Evolutionary conservation across 2,888 invertebrate genomes (phyloP).

Genomic region (Pseudococcus viburni): DNA sequence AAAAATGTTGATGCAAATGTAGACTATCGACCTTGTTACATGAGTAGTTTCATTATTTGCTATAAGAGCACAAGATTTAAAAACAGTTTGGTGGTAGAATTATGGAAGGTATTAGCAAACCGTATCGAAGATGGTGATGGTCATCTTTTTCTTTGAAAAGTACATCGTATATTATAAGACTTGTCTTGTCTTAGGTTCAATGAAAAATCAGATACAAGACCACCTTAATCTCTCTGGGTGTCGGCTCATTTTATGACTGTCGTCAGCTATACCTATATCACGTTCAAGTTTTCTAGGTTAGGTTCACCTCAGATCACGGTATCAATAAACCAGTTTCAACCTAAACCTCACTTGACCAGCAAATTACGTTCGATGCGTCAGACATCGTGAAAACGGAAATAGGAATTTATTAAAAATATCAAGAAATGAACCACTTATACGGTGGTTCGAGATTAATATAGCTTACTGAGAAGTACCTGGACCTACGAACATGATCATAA

Average conservation of each 20-base stretch:
- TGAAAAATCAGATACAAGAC: constrained; percentile 13
- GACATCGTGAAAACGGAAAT: constrained; percentile 41
- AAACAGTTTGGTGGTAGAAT: no score
- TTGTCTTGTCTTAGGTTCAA: background rate
- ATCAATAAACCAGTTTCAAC: constrained; percentile 25
- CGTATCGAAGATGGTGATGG: no score
- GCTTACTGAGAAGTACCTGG: no score
- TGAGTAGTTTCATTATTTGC: no score
- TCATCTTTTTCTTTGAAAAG: no score
- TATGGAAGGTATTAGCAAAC: no score
- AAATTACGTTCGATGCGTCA: background rate
- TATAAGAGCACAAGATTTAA: no score
- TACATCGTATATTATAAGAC: no score
- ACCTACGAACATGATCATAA: no score
- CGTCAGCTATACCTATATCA: background rate
- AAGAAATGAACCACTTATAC: constrained; percentile 23
- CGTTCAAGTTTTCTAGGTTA: constrained; percentile 32
- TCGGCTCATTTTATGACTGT: background rate
- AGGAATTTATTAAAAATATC: constrained; percentile 12
- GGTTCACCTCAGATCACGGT: constrained; percentile 19
- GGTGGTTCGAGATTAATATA: background rate
- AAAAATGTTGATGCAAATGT: no score
- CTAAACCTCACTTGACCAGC: background rate
- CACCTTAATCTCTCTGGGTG: background rate
- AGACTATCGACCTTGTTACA: no score